Evolutionary conservation across 2,797 vertebrate genomes (phyloP).

Genomic region (Lateolabrax maculatus): DNA sequence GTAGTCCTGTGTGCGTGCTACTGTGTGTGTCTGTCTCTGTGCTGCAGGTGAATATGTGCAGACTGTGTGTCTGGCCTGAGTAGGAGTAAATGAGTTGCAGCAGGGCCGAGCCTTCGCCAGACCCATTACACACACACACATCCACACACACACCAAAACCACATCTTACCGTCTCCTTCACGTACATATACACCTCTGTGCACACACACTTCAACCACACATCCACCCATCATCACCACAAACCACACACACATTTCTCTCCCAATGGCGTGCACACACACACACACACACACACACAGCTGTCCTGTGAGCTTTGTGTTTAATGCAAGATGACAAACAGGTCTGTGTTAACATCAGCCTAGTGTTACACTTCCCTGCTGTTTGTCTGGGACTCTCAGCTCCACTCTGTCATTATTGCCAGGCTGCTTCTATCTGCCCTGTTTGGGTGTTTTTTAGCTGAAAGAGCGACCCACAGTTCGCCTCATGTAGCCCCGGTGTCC

Average conservation of each 20-base stretch:
- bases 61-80: conserved; percentile 54
- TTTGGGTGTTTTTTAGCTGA: conserved; percentile 9
- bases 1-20: not conserved
- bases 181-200: not conserved
- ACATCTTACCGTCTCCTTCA: conserved; percentile 25
- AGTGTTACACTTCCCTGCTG: conserved; percentile 54
- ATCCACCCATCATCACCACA: conserved; percentile 4
- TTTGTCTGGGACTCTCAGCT: conserved; percentile 59
- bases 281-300: conserved; percentile 46
- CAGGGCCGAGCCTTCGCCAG: conserved; percentile 35
- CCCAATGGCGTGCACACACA: not conserved
- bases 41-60: conserved; percentile 43
- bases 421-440: conserved; percentile 9
- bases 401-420: conserved; percentile 58
- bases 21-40: conserved; percentile 20
- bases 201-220: conserved; percentile 4
- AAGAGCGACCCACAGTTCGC: not conserved
- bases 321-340: conserved; percentile 71
- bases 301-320: conserved; percentile 57
- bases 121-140: conserved; percentile 37
- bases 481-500: conserved; percentile 12
- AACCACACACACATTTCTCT: conserved; percentile 13
- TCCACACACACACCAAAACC: conserved; percentile 6
- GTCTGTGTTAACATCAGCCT: conserved; percentile 58
- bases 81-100: conserved; percentile 68